Evolutionary conservation across 2,797 vertebrate genomes (phyloP), one percentile per base, ranked within the genome.

Genomic region (Sphenopsis melanotis): DNA sequence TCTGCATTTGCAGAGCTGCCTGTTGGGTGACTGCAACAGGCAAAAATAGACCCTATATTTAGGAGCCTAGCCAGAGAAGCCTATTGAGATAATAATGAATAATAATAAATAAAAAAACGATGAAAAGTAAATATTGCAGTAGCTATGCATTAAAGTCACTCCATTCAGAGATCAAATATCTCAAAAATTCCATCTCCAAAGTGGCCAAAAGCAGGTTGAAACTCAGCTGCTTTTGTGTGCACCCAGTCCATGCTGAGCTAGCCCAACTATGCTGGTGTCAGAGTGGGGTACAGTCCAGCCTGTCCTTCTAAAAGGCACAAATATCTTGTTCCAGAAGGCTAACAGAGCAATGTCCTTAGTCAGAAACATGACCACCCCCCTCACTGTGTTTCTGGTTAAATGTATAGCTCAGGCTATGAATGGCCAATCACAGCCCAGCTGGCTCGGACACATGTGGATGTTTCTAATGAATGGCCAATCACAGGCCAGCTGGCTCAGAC

Each of bases 401-500:
- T 53, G 29, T 90, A 56, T 39, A 92, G 75, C 90, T 93, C 82
- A 75, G 80, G 41, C n/a, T n/a, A n/a, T n/a, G n/a, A n/a, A n/a
- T n/a, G n/a, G n/a, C n/a, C n/a, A n/a, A n/a, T n/a, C n/a, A n/a
- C n/a, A n/a, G n/a, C n/a, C n/a, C n/a, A n/a, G n/a, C n/a, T n/a
- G n/a, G n/a, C n/a, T n/a, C n/a, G n/a, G n/a, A n/a, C n/a, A n/a
- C n/a, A n/a, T n/a, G n/a, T n/a, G n/a, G n/a, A n/a, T n/a, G n/a
- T n/a, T n/a, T n/a, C n/a, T n/a, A n/a, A n/a, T n/a, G n/a, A n/a
- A n/a, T n/a, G n/a, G n/a, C n/a, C n/a, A n/a, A n/a, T n/a, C n/a
- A n/a, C n/a, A n/a, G n/a, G n/a, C n/a, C n/a, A n/a, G n/a, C n/a
- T n/a, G n/a, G n/a, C n/a, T n/a, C n/a, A n/a, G n/a, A n/a, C n/a